phyloP scores from a whole-genome alignment of 2,797 vertebrate genomes.

The Myotis myotis region DNA sequence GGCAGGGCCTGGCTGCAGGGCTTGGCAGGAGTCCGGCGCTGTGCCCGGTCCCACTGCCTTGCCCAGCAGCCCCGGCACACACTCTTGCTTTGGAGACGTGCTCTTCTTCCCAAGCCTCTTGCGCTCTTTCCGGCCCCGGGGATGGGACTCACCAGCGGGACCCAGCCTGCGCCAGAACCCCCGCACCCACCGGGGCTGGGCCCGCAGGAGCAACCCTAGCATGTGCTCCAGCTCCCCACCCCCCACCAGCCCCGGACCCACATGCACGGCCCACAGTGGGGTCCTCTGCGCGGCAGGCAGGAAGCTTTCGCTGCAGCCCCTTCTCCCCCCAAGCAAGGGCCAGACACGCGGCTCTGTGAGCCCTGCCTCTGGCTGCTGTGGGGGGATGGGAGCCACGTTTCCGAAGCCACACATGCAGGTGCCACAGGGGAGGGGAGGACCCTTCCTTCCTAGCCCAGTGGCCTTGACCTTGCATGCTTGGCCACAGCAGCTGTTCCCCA shows the following conservation, averaged over 20 bases:
- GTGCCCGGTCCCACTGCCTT: fast-evolving
- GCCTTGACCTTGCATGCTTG: neutral
- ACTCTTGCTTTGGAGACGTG: neutral
- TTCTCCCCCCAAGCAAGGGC: neutral
- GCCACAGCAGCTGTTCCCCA: neutral
- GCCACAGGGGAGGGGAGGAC: neutral
- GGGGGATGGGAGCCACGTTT: neutral
- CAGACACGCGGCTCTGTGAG: neutral
- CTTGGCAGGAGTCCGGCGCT: neutral
- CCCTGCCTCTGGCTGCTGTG: neutral
- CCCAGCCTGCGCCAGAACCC: neutral
- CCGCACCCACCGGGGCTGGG: neutral
- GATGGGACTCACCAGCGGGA: neutral
- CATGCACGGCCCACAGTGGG: fast-evolving
- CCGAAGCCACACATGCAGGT: neutral
- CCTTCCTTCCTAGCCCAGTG: neutral
- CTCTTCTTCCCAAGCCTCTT: too few relatives aligned
- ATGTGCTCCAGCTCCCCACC: neutral
- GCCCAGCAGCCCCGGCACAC: too few relatives aligned
- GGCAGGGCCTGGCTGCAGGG: too few relatives aligned
- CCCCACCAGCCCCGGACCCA: too few relatives aligned
- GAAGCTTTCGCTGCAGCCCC: neutral
- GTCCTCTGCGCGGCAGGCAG: neutral
- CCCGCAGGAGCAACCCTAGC: neutral
- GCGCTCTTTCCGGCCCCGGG: neutral